These are phyloP conservation scores for Eospalax fontanierii DNA, from an alignment of 2,797 vertebrate species.

Conservation along the genomic window DNA sequence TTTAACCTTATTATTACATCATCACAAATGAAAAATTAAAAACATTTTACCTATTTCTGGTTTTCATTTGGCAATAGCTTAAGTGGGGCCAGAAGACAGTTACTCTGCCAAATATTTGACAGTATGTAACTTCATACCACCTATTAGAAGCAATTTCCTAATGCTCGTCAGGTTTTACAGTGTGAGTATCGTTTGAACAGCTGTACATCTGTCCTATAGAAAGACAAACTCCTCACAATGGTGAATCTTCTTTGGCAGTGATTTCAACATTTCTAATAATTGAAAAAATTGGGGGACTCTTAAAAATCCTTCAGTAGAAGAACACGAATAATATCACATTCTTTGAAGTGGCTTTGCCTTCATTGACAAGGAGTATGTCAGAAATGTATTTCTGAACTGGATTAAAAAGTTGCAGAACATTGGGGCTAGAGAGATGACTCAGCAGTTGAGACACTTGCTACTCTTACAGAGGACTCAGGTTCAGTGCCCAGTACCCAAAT, in stretches of 20 bases:
- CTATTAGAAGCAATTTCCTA: conserved; percentile 1
- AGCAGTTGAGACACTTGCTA: no score
- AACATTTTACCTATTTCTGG: background rate
- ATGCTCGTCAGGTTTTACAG: conserved; percentile 13
- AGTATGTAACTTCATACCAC: background rate
- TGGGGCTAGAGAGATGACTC: no score
- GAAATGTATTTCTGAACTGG: background rate
- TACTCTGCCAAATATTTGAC: background rate
- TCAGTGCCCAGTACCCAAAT: no score
- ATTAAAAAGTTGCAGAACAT: background rate
- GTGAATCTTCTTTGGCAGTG: background rate
- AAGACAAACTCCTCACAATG: background rate
- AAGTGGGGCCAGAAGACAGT: background rate
- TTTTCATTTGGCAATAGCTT: background rate
- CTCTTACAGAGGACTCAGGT: no score
- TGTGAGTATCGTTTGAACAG: background rate
- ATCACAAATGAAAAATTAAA: conserved; percentile 41
- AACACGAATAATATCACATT: background rate
- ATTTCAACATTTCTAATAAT: background rate
- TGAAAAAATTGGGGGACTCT: background rate
- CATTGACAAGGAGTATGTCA: background rate
- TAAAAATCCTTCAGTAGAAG: background rate
- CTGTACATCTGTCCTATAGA: background rate
- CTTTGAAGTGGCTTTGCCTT: background rate
- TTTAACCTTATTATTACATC: conserved; percentile 1